A percentile compares a stretch with the other conserved stretches of the same genome.
phyloP scores from a whole-genome alignment of 2,888 invertebrate genomes.

The Dynastes maya region DNA sequence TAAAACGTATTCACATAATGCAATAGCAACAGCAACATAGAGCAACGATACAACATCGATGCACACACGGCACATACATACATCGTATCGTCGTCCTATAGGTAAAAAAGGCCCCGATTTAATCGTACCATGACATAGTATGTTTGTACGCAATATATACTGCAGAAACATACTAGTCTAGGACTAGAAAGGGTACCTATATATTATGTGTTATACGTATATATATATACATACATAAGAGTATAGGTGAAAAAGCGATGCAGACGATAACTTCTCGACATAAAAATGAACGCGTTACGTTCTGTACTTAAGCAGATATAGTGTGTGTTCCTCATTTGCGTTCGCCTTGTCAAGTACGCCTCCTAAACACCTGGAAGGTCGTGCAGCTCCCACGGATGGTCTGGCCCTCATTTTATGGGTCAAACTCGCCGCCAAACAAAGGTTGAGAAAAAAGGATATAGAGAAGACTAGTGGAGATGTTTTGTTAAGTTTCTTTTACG shows the following conservation, averaged over 20 bases:
- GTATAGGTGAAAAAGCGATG: conserved; percentile 36
- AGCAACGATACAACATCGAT: neutral
- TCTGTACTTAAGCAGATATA: conserved; percentile 48
- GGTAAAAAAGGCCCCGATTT: conserved; percentile 60
- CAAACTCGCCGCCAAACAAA: conserved; percentile 15
- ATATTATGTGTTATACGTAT: no score
- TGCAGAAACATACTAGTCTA: neutral
- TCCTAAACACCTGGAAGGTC: conserved; percentile 65
- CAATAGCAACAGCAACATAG: neutral
- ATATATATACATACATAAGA: no score
- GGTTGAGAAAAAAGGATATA: neutral
- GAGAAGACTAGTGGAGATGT: neutral
- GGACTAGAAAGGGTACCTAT: neutral
- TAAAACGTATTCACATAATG: neutral
- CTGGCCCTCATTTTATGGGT: conserved; percentile 65
- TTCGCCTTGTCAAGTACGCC: conserved; percentile 64
- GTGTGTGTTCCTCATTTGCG: conserved; percentile 62
- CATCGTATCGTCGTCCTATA: neutral
- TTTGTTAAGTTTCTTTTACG: no score
- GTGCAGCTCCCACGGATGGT: conserved; percentile 64
- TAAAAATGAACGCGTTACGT: conserved; percentile 64
- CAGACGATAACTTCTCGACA: conserved; percentile 52
- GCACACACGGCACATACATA: conserved; percentile 2
- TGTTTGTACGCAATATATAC: conserved; percentile 52
- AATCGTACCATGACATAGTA: conserved; percentile 66